A percentile compares a stretch with the other conserved stretches of the same genome.
These are phyloP conservation scores for Papilio protenor DNA, from an alignment of 2,888 invertebrate species.

Conservation along the genomic window DNA sequence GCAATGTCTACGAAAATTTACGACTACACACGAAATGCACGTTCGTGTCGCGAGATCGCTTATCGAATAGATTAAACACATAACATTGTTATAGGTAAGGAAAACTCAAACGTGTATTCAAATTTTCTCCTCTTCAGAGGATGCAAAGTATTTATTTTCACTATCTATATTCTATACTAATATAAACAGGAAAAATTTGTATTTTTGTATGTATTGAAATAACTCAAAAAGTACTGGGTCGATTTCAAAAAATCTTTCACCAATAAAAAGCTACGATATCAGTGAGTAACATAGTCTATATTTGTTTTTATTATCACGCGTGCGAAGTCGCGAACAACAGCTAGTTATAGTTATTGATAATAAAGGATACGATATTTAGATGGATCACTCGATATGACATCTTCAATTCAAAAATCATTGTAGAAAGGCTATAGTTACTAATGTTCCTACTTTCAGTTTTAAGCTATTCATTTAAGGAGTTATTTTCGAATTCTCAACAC, in stretches of 20 bases:
- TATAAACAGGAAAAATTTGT: no score
- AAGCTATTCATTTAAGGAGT: background rate
- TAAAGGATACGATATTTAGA: no score
- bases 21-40: conserved; percentile 51
- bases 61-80: conserved; percentile 48
- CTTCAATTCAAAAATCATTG: background rate
- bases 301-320: no score
- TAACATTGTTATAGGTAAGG: background rate
- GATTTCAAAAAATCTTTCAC: no score
- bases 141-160: background rate
- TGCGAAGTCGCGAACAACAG: no score
- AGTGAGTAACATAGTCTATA: no score
- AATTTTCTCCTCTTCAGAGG: background rate
- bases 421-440: background rate
- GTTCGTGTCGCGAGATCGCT: conserved; percentile 52
- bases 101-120: background rate
- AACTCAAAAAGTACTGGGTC: no score
- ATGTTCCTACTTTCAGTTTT: conserved; percentile 2
- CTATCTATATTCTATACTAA: no score
- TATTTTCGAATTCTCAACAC: conserved; percentile 20
- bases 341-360: no score
- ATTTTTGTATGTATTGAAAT: no score
- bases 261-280: no score
- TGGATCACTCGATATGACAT: background rate
- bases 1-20: conserved; percentile 49